Evolutionary conservation across 1,140 invertebrate genomes (phyloP).

Genomic region (Drosophila burlai): DNA sequence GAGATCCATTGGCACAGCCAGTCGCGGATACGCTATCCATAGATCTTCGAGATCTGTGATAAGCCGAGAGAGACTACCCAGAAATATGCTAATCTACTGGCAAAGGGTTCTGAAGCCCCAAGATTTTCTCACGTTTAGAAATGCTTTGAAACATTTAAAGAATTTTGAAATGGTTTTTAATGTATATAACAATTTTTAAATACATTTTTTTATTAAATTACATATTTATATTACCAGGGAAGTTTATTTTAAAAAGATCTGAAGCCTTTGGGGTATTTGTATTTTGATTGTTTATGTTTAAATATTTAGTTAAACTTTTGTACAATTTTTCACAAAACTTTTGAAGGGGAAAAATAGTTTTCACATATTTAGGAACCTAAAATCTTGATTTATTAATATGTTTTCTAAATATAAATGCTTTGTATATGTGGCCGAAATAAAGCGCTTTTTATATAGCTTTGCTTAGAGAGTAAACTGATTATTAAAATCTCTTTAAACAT

Average conservation of each 20-base stretch:
- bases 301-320: neutral
- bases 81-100: conserved; percentile 19
- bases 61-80: neutral
- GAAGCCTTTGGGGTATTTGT: no score
- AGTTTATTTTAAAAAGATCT: neutral
- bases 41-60: conserved; percentile 2
- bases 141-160: neutral
- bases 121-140: conserved; percentile 6
- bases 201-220: neutral
- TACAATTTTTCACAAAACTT: neutral
- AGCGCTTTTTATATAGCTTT: no score
- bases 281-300: no score
- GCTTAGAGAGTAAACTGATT: no score
- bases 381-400: neutral
- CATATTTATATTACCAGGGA: neutral
- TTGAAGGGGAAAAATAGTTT: neutral
- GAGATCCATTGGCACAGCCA: conserved; percentile 17
- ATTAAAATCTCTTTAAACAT: neutral
- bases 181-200: neutral
- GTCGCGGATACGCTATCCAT: conserved; percentile 28
- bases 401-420: conserved; percentile 4
- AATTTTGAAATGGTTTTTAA: neutral
- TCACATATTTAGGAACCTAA: no score
- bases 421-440: no score
- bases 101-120: neutral